phyloP scores from a whole-genome alignment of 2,113 vertebrate species.

The Hippolais icterina region DNA sequence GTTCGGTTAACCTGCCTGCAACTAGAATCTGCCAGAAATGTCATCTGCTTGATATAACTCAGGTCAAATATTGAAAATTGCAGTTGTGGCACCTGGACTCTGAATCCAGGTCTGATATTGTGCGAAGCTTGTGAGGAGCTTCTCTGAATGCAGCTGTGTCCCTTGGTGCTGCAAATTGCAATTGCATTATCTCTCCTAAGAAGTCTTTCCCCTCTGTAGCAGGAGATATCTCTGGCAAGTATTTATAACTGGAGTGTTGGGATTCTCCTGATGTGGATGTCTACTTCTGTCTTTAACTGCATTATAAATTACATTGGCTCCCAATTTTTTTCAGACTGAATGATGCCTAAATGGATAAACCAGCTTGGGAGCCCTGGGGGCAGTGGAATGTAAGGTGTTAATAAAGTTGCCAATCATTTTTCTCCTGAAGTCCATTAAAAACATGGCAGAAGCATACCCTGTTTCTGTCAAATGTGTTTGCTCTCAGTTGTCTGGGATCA shows the following conservation, averaged over 20 bases:
- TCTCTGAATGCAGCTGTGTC: neutral
- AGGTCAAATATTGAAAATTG: neutral
- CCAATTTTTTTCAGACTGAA: neutral
- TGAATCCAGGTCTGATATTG: neutral
- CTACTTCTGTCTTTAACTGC: neutral
- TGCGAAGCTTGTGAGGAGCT: neutral
- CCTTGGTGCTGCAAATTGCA: neutral
- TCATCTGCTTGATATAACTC: neutral
- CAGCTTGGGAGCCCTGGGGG: neutral
- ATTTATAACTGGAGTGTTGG: neutral
- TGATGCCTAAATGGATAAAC: neutral
- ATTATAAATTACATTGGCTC: neutral
- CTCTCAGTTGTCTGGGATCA: neutral
- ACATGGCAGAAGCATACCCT: neutral
- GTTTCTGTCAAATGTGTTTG: neutral
- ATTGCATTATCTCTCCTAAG: neutral
- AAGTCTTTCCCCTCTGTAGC: accelerated
- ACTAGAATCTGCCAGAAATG: neutral
- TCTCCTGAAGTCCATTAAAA: neutral
- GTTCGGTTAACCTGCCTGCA: neutral
- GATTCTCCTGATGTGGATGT: neutral
- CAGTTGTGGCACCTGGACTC: neutral
- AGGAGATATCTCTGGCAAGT: neutral
- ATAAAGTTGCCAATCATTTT: neutral
- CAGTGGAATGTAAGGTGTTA: neutral